Conservation (phyloP, 1,140 invertebrate genomes). For the Tetramorium alpestre region DNA sequence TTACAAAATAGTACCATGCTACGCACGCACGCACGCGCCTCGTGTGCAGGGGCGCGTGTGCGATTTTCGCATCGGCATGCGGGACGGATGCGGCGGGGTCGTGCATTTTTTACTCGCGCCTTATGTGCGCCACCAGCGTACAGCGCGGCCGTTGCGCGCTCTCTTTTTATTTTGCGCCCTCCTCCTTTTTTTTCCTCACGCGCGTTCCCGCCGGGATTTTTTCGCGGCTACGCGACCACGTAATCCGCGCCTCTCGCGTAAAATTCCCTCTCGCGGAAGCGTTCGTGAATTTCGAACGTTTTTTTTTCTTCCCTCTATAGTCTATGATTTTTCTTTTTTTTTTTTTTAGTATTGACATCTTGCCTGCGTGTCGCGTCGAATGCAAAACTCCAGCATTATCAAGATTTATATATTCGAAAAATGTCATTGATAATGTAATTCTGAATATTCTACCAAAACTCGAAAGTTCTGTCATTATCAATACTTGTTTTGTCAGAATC, state of each 20-base stretch:
- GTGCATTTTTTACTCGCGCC: slow-evolving; percentile 59
- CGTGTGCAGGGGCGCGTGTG: slow-evolving; percentile 45
- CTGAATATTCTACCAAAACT: not conserved
- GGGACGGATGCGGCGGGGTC: slow-evolving; percentile 59
- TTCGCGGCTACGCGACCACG: slow-evolving; percentile 52
- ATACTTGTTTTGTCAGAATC: not conserved
- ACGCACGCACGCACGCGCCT: slow-evolving; percentile 56
- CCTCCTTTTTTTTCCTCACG: not conserved
- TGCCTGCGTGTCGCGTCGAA: not conserved
- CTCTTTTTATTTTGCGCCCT: not conserved
- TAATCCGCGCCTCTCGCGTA: slow-evolving; percentile 40
- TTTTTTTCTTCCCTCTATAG: not conserved
- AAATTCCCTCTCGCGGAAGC: slow-evolving; percentile 24
- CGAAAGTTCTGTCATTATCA: not conserved
- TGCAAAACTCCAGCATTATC: not conserved
- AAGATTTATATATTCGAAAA: not conserved
- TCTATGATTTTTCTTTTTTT: slow-evolving; percentile 13
- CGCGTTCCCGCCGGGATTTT: slow-evolving; percentile 38
- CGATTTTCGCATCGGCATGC: slow-evolving; percentile 63
- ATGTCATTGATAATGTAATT: not conserved
- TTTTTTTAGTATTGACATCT: slow-evolving; percentile 24
- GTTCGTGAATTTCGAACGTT: not conserved
- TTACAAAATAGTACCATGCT: slow-evolving; percentile 58
- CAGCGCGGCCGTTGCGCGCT: not conserved
- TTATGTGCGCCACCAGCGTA: slow-evolving; percentile 26